Evolutionary conservation across 2,797 vertebrate species (phyloP).

Genomic region (Lerista edwardsae): DNA sequence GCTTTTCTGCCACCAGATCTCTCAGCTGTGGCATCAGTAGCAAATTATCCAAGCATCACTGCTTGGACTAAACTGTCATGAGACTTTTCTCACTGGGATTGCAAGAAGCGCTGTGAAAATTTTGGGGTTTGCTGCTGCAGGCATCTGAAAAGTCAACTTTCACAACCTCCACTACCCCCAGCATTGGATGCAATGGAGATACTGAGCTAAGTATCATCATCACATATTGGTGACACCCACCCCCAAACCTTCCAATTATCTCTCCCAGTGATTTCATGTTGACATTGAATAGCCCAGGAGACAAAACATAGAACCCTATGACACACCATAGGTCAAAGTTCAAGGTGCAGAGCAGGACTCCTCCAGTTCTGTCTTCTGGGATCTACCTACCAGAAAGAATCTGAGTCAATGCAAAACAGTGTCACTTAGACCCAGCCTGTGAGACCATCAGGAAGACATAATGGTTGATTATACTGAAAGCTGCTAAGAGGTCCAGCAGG

Average conservation of each 20-base stretch:
- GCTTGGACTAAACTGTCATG: not conserved
- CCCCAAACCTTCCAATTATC: too few species aligned
- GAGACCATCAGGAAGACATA: not conserved
- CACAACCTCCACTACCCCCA: too few species aligned
- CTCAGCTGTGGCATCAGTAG: not conserved
- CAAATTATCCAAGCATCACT: conserved; percentile 3
- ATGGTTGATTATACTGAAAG: too few species aligned
- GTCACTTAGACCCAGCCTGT: too few species aligned
- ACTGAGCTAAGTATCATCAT: too few species aligned
- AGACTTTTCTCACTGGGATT: not conserved
- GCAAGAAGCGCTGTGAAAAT: not conserved
- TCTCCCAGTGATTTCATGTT: too few species aligned
- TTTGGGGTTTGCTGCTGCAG: not conserved
- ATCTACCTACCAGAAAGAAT: not conserved
- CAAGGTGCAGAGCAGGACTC: not conserved
- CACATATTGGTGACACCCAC: too few species aligned
- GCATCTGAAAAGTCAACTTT: not conserved
- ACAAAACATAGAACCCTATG: too few species aligned
- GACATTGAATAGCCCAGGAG: too few species aligned
- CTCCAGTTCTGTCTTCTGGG: not conserved
- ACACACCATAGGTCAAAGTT: too few species aligned
- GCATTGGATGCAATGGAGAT: too few species aligned
- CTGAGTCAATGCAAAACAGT: not conserved
- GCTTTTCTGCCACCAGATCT: conserved; percentile 14
- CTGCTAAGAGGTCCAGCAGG: not conserved